These are phyloP conservation scores for Pseudococcus jackbeardsleyi DNA, from an alignment of 2,888 invertebrate genomes.

Conservation along the genomic window DNA sequence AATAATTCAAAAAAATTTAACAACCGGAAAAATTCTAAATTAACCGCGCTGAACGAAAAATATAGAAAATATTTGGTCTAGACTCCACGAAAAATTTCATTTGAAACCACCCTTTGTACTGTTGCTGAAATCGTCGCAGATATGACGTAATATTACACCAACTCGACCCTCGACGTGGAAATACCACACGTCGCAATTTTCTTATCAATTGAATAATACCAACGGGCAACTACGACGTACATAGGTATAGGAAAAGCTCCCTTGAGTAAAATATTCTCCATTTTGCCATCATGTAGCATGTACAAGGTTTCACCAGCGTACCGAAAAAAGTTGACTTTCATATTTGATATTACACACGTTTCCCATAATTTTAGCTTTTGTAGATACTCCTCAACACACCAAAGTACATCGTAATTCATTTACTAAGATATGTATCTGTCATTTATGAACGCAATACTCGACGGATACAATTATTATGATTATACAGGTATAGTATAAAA, in stretches of 20 bases:
- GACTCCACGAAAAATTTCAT: neutral
- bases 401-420: too few species aligned
- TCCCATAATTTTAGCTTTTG: neutral
- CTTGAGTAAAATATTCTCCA: neutral
- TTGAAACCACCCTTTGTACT: neutral
- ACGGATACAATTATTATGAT: neutral
- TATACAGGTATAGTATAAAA: neutral
- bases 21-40: neutral
- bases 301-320: neutral
- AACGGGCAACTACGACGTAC: neutral
- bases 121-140: neutral
- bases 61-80: neutral
- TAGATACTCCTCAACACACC: neutral
- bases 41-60: neutral
- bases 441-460: neutral
- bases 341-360: neutral
- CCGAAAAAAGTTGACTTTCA: neutral
- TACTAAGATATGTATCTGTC: neutral
- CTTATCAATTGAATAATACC: neutral
- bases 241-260: neutral
- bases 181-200: neutral
- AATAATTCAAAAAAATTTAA: neutral
- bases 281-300: too few species aligned
- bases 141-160: conserved; percentile 28
- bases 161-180: neutral